Base-by-base conservation (phyloP, 1,140 invertebrate species). In the Pogonus chalceus region DNA sequence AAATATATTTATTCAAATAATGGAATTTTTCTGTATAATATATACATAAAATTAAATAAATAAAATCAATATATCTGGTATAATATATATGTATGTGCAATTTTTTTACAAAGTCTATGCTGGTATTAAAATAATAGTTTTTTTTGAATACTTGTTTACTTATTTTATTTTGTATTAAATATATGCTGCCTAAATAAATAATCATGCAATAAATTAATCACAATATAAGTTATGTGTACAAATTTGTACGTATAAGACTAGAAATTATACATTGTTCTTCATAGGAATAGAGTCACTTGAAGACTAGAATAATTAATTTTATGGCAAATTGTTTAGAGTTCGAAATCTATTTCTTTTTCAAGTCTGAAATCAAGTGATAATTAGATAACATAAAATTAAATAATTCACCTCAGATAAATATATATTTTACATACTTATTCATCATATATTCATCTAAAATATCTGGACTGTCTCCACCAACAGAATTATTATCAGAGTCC, bases 211-310 rank as follows among this genome's bases (percentile, higher is more conserved):
- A 7, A 4, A 43, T 43, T 10, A 43, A 43, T 31, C 18, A 43
- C 37, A 43, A 43, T 43, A 43, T 10, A 43, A 43, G 3, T 43
- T 18, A 16, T 43, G 37, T 9, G 18, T 43, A n/a, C n/a, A n/a
- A n/a, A n/a, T 43, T 43, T 43, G 37, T 43, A 43, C 37, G 18
- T 43, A 43, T 16, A 43, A 43, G 37, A 43, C 37, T 43, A 43
- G 37, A 43, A 43, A 43, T 10, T 43, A 43, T 43, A 43, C 18
- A 43, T 43, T 10, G 3, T 43, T 4, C 4, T 18, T 12, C 3
- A 18, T 10, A 10, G 18, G 37, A 43, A 7, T 43, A 43, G 37
- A 43, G 4, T 16, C 7, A 43, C 4, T 14, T 7, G 4, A 31
- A 31, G 4, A 4, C 4, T 31, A 4, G 14, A 31, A 7, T 4